Base-by-base conservation (phyloP, 1,140 invertebrate genomes). In the Drosophila gunungcola region DNA sequence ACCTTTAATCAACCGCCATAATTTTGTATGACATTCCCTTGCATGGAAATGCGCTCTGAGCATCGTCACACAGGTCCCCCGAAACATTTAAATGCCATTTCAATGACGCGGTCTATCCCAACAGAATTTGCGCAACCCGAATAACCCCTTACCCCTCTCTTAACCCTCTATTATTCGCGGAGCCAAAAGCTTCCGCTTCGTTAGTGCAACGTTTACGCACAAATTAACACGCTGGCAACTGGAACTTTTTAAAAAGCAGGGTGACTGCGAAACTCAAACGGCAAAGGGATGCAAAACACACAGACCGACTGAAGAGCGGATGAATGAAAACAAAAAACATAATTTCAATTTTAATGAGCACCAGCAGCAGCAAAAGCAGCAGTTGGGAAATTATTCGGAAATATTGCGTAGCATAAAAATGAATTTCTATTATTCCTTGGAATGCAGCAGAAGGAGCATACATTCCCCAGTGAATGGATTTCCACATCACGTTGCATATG, bases 271-370 rank as follows among this genome's bases (percentile, higher is more conserved):
- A 79, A 64, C 60, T 53, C 74, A 82, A 88, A 77, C 69, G 77
- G 73, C 83, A 83, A 83, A 83, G 80, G 75, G 53, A 49, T 77
- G 48, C 49, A 32, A 42, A 48, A 53, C 51, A 67, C 55, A 42
- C 38, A 51, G 57, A 13, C 16, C 10, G 21, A 21, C 10, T 29
- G 29, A n/a, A 42, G 36, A 32, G 21, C 25, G 11, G 42, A n/a
- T 73, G 56, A 13, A 55, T 52, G 41, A 52, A 73, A 41, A 74
- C 65, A 75, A 86, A 83, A 83, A 63, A 70, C 67, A 89, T 82
- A 68, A 89, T 88, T 88, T 79, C 63, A 79, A 83, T 86, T 86
- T 86, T 86, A 86, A 86, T 88, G 83, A 86, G 81, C 73, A 74
- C 42, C 21, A 62, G 55, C 13, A 62, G 49, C 32, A 58, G 16